Conservation (phyloP, 2,888 invertebrate species). For the Campoplex nolae region DNA sequence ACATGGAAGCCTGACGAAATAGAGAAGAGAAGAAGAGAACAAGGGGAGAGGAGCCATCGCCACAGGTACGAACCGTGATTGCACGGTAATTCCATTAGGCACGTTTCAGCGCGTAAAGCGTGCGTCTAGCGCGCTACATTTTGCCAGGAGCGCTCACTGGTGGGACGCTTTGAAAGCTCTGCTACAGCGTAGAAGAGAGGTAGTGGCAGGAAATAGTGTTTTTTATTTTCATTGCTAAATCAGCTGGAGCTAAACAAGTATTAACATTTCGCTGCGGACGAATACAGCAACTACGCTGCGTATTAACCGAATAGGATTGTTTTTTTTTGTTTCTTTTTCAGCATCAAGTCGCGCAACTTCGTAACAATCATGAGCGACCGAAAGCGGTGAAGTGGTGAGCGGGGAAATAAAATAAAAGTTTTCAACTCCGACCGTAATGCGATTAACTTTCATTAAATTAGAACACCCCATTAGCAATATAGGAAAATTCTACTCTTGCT, state of each 20-base stretch:
- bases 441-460: conserved; percentile 79
- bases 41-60: conserved; percentile 39
- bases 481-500: conserved; percentile 68
- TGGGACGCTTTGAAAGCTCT: conserved; percentile 57
- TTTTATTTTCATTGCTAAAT: conserved; percentile 81
- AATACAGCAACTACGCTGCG: conserved; percentile 6
- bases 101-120: conserved; percentile 70
- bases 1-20: conserved; percentile 31
- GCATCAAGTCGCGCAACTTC: no score
- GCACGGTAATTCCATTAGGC: conserved; percentile 80
- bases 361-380: no score
- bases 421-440: conserved; percentile 75
- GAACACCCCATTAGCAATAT: conserved; percentile 75
- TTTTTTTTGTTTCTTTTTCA: no score
- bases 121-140: conserved; percentile 57
- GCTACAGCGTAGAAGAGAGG: conserved; percentile 26
- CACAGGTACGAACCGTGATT: conserved; percentile 75
- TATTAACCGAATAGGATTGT: conserved; percentile 5
- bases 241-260: conserved; percentile 80
- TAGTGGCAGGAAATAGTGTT: conserved; percentile 79
- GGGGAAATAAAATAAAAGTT: conserved; percentile 26
- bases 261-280: conserved; percentile 77
- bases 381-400: not conserved
- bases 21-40: conserved; percentile 29
- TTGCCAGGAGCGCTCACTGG: conserved; percentile 51